Evolutionary conservation across 2,888 invertebrate genomes (phyloP), one percentile per base, ranked within the genome.

Genomic region (Acronicta psi): DNA sequence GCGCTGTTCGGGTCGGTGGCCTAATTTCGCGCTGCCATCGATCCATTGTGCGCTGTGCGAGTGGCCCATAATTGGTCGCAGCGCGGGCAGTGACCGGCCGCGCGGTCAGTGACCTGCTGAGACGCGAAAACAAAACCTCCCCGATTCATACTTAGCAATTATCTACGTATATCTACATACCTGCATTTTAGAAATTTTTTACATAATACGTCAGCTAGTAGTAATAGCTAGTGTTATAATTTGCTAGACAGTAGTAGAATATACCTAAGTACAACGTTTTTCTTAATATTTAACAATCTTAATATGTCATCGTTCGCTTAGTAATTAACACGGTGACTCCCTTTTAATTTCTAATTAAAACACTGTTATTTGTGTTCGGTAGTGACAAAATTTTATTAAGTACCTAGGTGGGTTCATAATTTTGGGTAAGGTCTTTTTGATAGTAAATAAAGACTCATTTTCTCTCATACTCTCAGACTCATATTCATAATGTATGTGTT

Each of bases 41-140:
- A 94, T 94, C 94, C 93, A 94, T 94, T 94, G 94, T 94, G 89
- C 90, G 92, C 87, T 92, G 92, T 92, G 88, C 93, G 93, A 94
- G 93, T 94, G 93, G 93, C 93, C 93, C 94, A 93, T 94, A 93
- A 94, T 94, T 94, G 93, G 93, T 91, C 90, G 90, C 89, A 90
- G 90, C 90, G 84, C 91, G 93, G 92, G 89, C 94, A 93, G 84
- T 92, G 93, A 94, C 94, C 94, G 94, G 82, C 89, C 89, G 87
- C 73, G 81, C 89, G 92, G 92, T 89, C 93, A 82, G 81, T 85
- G 93, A 92, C 91, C 92, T 77, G 80, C 79, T 83, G 79, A n/a
- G n/a, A 85, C 88, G 89, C 91, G 92, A 93, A 94, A 94, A 91
- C 91, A 92, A 92, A 92, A 93, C 91, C 93, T 90, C 81, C 81